Base-by-base conservation (phyloP, 2,113 vertebrate genomes). In the Callaeas wilsoni region DNA sequence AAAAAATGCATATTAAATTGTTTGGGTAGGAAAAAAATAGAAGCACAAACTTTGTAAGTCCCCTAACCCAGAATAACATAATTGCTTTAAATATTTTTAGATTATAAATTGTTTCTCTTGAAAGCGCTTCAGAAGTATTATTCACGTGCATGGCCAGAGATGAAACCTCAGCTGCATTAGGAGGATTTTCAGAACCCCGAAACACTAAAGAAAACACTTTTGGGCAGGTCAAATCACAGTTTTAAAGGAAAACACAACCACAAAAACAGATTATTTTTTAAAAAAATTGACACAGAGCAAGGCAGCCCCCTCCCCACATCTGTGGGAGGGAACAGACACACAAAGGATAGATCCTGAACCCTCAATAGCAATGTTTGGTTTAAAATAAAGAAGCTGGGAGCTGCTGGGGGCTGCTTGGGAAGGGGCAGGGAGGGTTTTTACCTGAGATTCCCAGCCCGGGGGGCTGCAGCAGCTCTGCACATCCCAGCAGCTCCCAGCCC, bases 181-280 rank as follows among this genome's bases (percentile, higher is more conserved):
- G 39, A 33, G 81, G 50, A 84, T 57, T 75, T 84, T 73, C 41
- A 83, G 79, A 94, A 64, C 49, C 75, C 25, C 80, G 20, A 89
- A 75, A 69, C 29, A 35, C 50, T 42, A 37, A 90, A 90, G 37
- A 91, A 95, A 91, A 87, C 39, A 89, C 62, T 67, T 90, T 88
- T 41, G 49, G 16, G 33, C 47, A 81, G 84, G 47, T 90, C 78
- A 55, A 67, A 80, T 79, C 90, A 62, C 59, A 83, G 29, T 92
- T 95, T 57, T 68, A 47, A 94, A 94, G 79, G 74, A 92, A 96
- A 97, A 83, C 20, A 71, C 33, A 84, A 42, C 35, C 68, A 55
- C 18, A 6, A 92, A 94, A 90, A 49, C n/a, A 75, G 52, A 92
- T 79, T 64, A 32, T 63, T 57, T 88, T 80, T 91, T 94, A 22